Evolutionary conservation across 35 echinoderm and acorn worm species (phyloP), one percentile per base, ranked within the genome.

Genomic region (Lytechinus variegatus): DNA sequence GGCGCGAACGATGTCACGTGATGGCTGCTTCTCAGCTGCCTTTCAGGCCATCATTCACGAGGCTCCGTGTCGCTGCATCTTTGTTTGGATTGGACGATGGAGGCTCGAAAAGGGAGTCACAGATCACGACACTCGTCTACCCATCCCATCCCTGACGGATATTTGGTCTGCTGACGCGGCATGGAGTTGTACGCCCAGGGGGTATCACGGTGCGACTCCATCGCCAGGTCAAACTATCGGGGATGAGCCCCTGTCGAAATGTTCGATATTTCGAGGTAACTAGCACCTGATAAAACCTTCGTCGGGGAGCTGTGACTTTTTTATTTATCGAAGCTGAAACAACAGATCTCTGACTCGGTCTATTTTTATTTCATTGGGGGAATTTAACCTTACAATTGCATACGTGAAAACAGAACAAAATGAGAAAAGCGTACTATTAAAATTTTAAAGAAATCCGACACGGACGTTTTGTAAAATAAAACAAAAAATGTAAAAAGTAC

Each of bases 211-310:
- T 24, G 66, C 14, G 66, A 79, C 66, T 79, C 66, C 21, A 24
- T 79, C 66, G 21, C 8, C 16, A 24, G 66, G 19, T 79, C 66
- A 79, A 79, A 79, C 66, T 79, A 24, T 79, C 66, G 66, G 66
- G 66, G 66, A 24, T 79, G 66, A 79, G 66, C 2, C 21, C 16
- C 66, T 79, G 66, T 24, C 66, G 14, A 24, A 24, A 24, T 24
- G 66, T 79, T 79, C 66, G 66, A 79, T 24, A 79, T 79, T 79
- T 79, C 66, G 19, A 79, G 66, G 66, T 79, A 79, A 79, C 66
- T 79, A 7, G 66, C 66, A 79, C 66, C 66, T 79, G 66, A 79
- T 79, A 79, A 79, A 79, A 24, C 6, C 19, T 7, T 71, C 6
- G 66, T 79, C 66, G 21, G 33, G 66, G 61, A 7, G n/a, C 66